Percentiles rank a stretch among this genome's conserved stretches.
These are phyloP conservation scores for Sebastes itinus DNA, from an alignment of 2,797 vertebrate species.

Conservation along the genomic window DNA sequence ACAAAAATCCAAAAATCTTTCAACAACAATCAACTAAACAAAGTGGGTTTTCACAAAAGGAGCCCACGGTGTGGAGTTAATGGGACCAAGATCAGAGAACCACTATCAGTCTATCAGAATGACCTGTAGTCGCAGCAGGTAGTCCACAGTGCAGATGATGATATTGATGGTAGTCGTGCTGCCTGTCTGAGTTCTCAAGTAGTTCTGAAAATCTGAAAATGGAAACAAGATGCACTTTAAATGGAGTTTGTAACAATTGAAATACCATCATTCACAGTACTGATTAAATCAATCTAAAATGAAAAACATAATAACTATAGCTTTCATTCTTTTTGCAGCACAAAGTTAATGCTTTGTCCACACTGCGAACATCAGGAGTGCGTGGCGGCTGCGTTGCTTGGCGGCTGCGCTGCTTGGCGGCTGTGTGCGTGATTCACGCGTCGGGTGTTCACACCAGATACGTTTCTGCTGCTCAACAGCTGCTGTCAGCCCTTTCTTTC, in stretches of 20 bases:
- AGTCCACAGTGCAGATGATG: conserved; percentile 97
- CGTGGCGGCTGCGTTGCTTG: too few species aligned
- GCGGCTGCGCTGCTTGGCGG: too few species aligned
- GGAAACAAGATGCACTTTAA: background rate
- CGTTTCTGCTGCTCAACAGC: too few species aligned
- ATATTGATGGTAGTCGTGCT: conserved; percentile 96
- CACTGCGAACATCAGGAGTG: too few species aligned
- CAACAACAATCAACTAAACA: background rate
- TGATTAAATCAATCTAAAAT: background rate
- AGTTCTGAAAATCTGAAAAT: conserved; percentile 93
- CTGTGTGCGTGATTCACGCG: too few species aligned
- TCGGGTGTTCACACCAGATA: too few species aligned
- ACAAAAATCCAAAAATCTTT: background rate
- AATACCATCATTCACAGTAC: background rate
- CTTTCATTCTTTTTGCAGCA: background rate
- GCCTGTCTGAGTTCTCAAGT: conserved; percentile 93
- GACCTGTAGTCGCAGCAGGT: conserved; percentile 94
- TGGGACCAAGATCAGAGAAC: background rate
- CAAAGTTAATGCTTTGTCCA: background rate
- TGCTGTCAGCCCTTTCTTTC: too few species aligned
- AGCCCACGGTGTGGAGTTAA: background rate
- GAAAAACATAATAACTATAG: too few species aligned
- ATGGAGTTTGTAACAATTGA: background rate
- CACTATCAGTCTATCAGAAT: background rate
- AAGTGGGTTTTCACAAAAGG: background rate